Conservation (phyloP, 2,797 vertebrate genomes). For the Peromyscus eremicus region DNA sequence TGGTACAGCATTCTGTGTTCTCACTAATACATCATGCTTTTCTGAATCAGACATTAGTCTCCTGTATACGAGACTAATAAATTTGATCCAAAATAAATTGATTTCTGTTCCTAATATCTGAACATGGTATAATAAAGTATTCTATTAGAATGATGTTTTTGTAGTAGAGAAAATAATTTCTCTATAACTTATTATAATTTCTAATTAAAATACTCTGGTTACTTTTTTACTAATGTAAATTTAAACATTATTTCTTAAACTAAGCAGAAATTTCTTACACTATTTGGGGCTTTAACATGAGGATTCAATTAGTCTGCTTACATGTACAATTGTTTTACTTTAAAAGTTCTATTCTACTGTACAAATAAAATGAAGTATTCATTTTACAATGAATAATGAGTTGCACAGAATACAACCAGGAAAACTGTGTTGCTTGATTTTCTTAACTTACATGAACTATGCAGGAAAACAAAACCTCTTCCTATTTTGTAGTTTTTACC, state of each 20-base stretch:
- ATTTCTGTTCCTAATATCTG: slow-evolving; percentile 25
- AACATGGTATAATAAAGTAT: slow-evolving; percentile 18
- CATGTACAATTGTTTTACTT: slow-evolving; percentile 49
- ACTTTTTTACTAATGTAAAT: slow-evolving; percentile 38
- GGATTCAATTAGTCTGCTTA: slow-evolving; percentile 41
- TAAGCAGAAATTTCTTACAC: background rate
- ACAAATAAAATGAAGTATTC: slow-evolving; percentile 24
- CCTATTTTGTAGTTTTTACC: slow-evolving; percentile 23
- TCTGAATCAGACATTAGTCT: slow-evolving; percentile 41
- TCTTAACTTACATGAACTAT: slow-evolving; percentile 37
- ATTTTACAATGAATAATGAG: background rate
- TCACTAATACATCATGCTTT: background rate
- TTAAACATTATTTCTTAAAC: slow-evolving; percentile 22
- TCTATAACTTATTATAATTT: slow-evolving; percentile 35
- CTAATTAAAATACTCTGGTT: slow-evolving; percentile 35
- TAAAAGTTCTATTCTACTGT: background rate
- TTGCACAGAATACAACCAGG: background rate
- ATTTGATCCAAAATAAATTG: slow-evolving; percentile 55
- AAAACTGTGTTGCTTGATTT: slow-evolving; percentile 60
- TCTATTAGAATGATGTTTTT: slow-evolving; percentile 1
- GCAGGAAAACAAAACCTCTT: slow-evolving; percentile 40
- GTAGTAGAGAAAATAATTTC: slow-evolving; percentile 25
- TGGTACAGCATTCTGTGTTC: background rate
- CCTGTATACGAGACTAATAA: slow-evolving; percentile 2
- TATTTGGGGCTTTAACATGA: slow-evolving; percentile 40